Evolutionary conservation across 2,797 vertebrate species (phyloP).

Genomic region (Ambastaia sidthimunki): DNA sequence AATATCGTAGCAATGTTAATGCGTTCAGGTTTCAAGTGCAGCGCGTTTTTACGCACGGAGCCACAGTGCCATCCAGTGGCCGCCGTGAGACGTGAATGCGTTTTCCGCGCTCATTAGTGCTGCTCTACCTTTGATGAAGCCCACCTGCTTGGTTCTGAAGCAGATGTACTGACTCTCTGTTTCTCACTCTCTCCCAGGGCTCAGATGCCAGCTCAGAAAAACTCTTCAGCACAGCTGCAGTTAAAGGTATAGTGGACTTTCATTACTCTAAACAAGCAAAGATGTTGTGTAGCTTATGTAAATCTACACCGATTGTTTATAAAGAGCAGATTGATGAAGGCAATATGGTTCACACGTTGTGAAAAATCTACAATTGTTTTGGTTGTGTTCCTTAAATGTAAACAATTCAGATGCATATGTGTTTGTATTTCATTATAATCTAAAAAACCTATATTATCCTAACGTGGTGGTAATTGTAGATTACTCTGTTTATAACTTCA

Average conservation of each 20-base stretch:
- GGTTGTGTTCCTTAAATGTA: neutral
- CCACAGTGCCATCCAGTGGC: slow-evolving; percentile 90
- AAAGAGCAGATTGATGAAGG: neutral
- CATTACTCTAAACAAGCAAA: neutral
- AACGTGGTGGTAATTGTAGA: neutral
- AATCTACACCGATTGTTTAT: neutral
- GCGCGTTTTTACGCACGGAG: slow-evolving; percentile 64
- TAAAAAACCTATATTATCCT: neutral
- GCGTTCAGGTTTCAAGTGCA: slow-evolving; percentile 31
- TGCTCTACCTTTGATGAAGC: slow-evolving; percentile 51
- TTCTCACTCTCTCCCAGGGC: slow-evolving; percentile 78
- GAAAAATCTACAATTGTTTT: neutral
- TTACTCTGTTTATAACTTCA: too few relatives aligned
- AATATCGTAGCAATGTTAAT: slow-evolving; percentile 53
- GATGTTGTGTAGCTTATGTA: neutral
- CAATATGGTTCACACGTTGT: neutral
- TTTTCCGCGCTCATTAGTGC: slow-evolving; percentile 58
- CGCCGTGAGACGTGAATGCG: slow-evolving; percentile 41
- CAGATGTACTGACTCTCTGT: slow-evolving; percentile 56
- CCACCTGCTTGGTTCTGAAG: slow-evolving; percentile 43
- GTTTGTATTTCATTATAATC: neutral
- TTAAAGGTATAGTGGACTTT: slow-evolving; percentile 86
- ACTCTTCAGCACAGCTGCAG: slow-evolving; percentile 91
- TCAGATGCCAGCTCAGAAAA: slow-evolving; percentile 96
- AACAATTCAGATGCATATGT: too few relatives aligned